phyloP scores from a whole-genome alignment of 2,113 vertebrate genomes.

The Sceloporus undulatus region DNA sequence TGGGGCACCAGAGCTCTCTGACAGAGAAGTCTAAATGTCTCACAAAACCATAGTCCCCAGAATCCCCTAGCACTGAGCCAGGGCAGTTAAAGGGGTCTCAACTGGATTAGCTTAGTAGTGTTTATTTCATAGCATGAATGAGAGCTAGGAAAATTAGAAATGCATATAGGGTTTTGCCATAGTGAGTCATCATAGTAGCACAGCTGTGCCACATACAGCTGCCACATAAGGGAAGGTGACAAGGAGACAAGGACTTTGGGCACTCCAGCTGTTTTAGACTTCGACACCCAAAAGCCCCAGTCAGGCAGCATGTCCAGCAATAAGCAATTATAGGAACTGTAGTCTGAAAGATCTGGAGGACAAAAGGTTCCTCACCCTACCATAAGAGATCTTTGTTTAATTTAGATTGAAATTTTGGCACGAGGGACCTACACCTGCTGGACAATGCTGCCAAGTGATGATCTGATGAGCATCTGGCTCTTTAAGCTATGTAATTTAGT shows the following conservation, averaged over 20 bases:
- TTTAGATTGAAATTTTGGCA: background rate
- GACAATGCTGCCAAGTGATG: background rate
- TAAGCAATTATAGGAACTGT: background rate
- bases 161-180: background rate
- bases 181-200: background rate
- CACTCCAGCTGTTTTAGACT: background rate
- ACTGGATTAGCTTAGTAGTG: too few relatives aligned
- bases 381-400: background rate
- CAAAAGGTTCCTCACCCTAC: too few relatives aligned
- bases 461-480: background rate
- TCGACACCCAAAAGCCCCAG: background rate
- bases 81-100: constrained; percentile 7
- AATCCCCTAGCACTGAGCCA: background rate
- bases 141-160: background rate
- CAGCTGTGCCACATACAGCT: too few relatives aligned
- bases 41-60: too few relatives aligned
- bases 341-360: background rate
- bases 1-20: too few relatives aligned
- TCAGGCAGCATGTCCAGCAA: background rate
- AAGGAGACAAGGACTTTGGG: background rate
- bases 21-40: too few relatives aligned
- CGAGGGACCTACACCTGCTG: background rate
- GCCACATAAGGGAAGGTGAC: background rate
- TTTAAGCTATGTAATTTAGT: background rate
- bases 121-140: too few relatives aligned